Evolutionary conservation across 2,888 invertebrate genomes (phyloP).

Genomic region (Oligia latruncula): DNA sequence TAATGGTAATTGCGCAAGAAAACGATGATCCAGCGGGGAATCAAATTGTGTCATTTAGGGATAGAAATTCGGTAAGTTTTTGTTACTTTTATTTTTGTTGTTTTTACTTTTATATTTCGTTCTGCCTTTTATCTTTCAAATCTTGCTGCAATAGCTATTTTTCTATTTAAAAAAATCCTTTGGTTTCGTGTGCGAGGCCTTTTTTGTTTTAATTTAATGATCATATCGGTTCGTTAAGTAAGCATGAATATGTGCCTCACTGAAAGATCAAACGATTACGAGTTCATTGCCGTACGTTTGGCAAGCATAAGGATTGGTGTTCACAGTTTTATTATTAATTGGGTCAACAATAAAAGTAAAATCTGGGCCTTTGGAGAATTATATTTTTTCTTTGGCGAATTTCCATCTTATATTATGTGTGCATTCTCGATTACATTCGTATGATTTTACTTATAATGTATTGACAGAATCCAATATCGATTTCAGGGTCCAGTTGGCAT

Average conservation of each 20-base stretch:
- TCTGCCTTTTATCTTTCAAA: neutral
- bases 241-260: neutral
- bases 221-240: slow-evolving; percentile 9
- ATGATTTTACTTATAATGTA: too few relatives aligned
- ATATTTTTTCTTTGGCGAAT: neutral
- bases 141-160: neutral
- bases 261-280: slow-evolving; percentile 21
- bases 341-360: slow-evolving; percentile 27
- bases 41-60: slow-evolving; percentile 14
- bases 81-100: neutral
- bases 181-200: neutral
- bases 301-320: slow-evolving; percentile 5
- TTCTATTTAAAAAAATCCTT: neutral
- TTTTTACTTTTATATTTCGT: neutral
- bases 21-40: slow-evolving; percentile 12
- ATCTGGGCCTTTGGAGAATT: neutral
- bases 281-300: slow-evolving; percentile 1
- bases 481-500: slow-evolving; percentile 87
- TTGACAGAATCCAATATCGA: slow-evolving; percentile 24
- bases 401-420: neutral
- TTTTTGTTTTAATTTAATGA: neutral
- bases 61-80: slow-evolving; percentile 13
- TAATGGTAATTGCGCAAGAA: neutral
- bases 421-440: neutral
- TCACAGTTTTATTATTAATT: slow-evolving; percentile 10